Evolutionary conservation across 2,888 invertebrate genomes (phyloP).

Genomic region (Icerya purchasi): DNA sequence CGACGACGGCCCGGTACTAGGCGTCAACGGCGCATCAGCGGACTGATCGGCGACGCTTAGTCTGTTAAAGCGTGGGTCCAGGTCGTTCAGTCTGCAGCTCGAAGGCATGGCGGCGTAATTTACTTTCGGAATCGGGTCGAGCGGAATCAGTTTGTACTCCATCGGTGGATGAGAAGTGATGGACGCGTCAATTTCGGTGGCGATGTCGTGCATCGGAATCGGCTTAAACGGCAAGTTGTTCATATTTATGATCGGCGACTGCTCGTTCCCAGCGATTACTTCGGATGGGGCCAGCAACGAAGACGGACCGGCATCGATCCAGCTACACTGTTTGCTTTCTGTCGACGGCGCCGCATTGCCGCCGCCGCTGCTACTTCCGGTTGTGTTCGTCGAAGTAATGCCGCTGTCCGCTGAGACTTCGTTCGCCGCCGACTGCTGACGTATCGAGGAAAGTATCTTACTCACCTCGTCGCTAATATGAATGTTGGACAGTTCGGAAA

Average conservation of each 20-base stretch:
- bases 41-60: neutral
- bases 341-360: neutral
- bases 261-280: too few species aligned
- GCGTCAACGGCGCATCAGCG: too few species aligned
- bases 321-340: neutral
- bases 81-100: neutral
- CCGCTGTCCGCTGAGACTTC: neutral
- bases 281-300: neutral
- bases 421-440: neutral
- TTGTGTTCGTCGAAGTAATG: neutral
- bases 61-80: neutral
- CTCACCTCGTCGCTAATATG: conserved; percentile 18
- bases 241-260: neutral
- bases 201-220: conserved; percentile 58
- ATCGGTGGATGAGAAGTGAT: conserved; percentile 55
- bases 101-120: conserved; percentile 8
- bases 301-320: neutral
- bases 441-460: conserved; percentile 17
- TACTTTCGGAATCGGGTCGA: conserved; percentile 4
- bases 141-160: conserved; percentile 32
- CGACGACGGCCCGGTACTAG: neutral
- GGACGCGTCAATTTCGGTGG: conserved; percentile 68
- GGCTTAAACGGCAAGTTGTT: conserved; percentile 46
- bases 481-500: conserved; percentile 11
- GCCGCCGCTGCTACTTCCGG: neutral